These are phyloP conservation scores for Callithrix jacchus DNA, from an alignment of 2,113 vertebrate genomes.

Conservation along the genomic window DNA sequence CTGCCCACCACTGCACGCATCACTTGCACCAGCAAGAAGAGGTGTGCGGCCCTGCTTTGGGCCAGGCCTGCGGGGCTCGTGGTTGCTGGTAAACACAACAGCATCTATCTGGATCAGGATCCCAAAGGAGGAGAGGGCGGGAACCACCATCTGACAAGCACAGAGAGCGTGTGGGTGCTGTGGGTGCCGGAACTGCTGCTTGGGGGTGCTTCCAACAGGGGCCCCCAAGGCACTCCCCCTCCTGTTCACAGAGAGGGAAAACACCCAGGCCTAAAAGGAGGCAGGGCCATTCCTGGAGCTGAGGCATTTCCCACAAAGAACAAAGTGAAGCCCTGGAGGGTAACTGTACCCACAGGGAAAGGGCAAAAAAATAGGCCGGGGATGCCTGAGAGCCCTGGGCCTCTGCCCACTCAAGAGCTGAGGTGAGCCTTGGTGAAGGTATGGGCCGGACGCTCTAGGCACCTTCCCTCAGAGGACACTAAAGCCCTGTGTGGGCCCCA, in stretches of 20 bases:
- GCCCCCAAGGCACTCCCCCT: neutral
- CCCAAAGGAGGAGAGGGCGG: neutral
- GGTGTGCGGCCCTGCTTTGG: neutral
- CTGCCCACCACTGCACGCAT: neutral
- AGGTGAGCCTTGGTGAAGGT: neutral
- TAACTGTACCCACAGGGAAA: neutral
- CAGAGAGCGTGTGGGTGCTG: too few species aligned
- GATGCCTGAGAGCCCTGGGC: fast-evolving
- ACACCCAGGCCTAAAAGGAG: neutral
- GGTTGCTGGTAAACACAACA: neutral
- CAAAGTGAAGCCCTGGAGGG: neutral
- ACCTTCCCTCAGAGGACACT: neutral
- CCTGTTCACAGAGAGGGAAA: neutral
- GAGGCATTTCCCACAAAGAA: neutral
- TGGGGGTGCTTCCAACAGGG: neutral
- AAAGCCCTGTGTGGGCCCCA: neutral
- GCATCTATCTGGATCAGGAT: neutral
- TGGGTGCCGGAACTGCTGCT: too few species aligned
- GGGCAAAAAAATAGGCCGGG: fast-evolving
- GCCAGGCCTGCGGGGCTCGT: neutral
- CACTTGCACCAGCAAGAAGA: neutral
- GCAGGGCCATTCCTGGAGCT: neutral
- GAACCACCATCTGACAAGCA: neutral
- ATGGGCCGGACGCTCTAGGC: neutral
- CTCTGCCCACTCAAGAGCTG: neutral